A percentile compares a stretch with the other conserved stretches of the same genome.
phyloP scores from a whole-genome alignment of 2,888 invertebrate species.

The Leptopilina syphax region DNA sequence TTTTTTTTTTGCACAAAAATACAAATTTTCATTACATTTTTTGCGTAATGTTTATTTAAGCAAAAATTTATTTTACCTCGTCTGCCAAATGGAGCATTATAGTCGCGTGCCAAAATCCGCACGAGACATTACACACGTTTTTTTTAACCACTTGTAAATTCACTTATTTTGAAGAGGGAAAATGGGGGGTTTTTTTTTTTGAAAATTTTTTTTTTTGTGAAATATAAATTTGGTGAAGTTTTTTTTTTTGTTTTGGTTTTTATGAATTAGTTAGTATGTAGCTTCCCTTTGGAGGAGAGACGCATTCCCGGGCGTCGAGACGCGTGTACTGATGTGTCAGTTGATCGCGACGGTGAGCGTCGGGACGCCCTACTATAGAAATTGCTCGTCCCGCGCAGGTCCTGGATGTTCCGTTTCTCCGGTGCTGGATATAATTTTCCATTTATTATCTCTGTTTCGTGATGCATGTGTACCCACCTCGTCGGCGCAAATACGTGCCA shows the following conservation, averaged over 20 bases:
- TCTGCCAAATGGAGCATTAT: constrained; percentile 31
- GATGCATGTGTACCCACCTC: constrained; percentile 29
- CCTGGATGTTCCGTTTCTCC: constrained; percentile 51
- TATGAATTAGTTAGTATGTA: neutral
- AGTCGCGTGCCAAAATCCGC: constrained; percentile 34
- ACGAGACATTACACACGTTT: constrained; percentile 30
- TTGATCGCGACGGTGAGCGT: constrained; percentile 50
- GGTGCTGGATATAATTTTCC: constrained; percentile 53
- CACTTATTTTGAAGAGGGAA: neutral
- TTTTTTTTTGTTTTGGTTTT: neutral
- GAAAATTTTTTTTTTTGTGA: neutral
- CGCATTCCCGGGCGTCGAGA: constrained; percentile 40
- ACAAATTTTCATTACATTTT: neutral
- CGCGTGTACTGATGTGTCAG: constrained; percentile 51
- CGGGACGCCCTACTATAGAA: constrained; percentile 45
- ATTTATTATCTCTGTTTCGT: constrained; percentile 48
- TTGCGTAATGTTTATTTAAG: too few relatives aligned
- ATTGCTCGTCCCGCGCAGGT: constrained; percentile 49
- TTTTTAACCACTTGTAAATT: neutral
- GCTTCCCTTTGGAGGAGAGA: constrained; percentile 34
- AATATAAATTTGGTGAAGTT: too few relatives aligned
- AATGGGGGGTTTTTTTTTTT: neutral
- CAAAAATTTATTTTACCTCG: constrained; percentile 1
- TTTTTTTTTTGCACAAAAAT: neutral
- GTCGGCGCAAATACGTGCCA: constrained; percentile 31